Evolutionary conservation across 2,113 vertebrate genomes (phyloP), one percentile per base, ranked within the genome.

Genomic region (Steatornis caripensis): DNA sequence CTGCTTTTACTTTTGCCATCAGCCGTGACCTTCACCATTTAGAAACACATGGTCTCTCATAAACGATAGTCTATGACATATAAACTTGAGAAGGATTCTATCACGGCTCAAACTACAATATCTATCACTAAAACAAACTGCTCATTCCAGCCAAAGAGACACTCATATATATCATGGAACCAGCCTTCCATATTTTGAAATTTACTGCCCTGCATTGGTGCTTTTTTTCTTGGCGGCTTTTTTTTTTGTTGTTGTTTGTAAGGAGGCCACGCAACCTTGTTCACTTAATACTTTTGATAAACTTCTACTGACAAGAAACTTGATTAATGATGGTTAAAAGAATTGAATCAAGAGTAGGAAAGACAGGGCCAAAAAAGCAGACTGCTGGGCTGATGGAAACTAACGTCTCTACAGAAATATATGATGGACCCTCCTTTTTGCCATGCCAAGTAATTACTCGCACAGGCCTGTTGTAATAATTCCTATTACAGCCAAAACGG

Each of bases 401-500:
- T 98, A 99, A 99, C 98, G 98, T 99, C 99, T 99, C 98, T 97
- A 98, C 98, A 99, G 98, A 99, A 99, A 99, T 99, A 99, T 99
- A 99, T 98, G 98, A 98, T 97, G 97, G 98, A 97, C 98, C 98
- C 98, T 98, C 98, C 98, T 99, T 99, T 98, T 98, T 97, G 98
- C 98, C 98, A 98, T 98, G 98, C 98, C 99, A 99, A 99, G 99
- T 99, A 99, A 99, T 99, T 99, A 99, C 99, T 99, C 72, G 99
- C 98, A 98, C 99, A 98, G 98, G 98, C 98, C 99, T 98, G 98
- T 99, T 99, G 99, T 99, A 99, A 99, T 99, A 99, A 99, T 99
- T 99, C 99, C 99, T 99, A 99, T 99, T 99, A 99, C 99, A 99
- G 99, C 99, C 99, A 98, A 99, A 99, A 99, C 99, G 98, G 98